Percentiles rank a stretch among this genome's conserved stretches.
These are phyloP conservation scores for Meandrusa payeni DNA, from an alignment of 2,888 invertebrate species.

Conservation along the genomic window DNA sequence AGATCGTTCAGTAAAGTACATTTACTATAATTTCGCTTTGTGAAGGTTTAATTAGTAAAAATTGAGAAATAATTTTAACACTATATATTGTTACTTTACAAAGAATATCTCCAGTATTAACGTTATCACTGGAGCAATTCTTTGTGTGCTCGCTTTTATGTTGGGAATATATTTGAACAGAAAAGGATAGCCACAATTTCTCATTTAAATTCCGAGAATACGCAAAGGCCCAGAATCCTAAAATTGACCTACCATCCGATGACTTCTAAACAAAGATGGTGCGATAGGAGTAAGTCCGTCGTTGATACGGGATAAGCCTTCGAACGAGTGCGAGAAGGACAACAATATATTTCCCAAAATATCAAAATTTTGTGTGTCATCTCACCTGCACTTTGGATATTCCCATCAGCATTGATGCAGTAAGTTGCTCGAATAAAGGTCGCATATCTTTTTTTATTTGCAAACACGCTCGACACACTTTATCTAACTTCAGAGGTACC, in stretches of 20 bases:
- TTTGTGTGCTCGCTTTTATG: slow-evolving; percentile 35
- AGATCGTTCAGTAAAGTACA: too few species aligned
- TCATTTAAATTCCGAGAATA: slow-evolving; percentile 62
- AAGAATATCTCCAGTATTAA: too few species aligned
- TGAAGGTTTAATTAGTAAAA: too few species aligned
- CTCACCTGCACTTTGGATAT: slow-evolving; percentile 82
- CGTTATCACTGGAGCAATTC: too few species aligned
- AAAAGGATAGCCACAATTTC: slow-evolving; percentile 67
- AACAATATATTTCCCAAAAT: slow-evolving; percentile 63
- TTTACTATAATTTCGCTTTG: too few species aligned
- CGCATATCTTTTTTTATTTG: slow-evolving; percentile 84
- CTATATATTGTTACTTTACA: background rate
- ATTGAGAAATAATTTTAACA: too few species aligned
- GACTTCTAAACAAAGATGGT: slow-evolving; percentile 75
- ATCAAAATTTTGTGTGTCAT: slow-evolving; percentile 51
- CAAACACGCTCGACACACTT: slow-evolving; percentile 83
- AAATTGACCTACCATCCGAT: slow-evolving; percentile 45
- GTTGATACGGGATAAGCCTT: slow-evolving; percentile 36
- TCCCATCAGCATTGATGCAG: slow-evolving; percentile 84
- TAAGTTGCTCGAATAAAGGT: slow-evolving; percentile 83
- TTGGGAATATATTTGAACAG: slow-evolving; percentile 34
- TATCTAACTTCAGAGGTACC: slow-evolving; percentile 72
- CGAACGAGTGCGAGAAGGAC: slow-evolving; percentile 59
- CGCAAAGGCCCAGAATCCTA: slow-evolving; percentile 50
- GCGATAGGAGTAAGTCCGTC: slow-evolving; percentile 50